phyloP scores from a whole-genome alignment of 2,888 invertebrate genomes.

The Phaedon cochleariae region DNA sequence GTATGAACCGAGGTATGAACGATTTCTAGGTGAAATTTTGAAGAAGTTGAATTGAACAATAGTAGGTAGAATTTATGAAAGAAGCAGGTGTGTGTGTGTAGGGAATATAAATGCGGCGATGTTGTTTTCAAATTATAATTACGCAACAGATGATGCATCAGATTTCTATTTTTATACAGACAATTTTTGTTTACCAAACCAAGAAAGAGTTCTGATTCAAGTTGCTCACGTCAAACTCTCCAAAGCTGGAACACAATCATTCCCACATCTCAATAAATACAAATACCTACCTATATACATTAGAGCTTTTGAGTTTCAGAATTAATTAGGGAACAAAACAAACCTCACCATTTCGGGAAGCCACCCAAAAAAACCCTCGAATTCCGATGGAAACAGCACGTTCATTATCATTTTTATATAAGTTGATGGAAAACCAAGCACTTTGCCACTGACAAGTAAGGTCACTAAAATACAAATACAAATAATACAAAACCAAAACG shows the following conservation, averaged over 20 bases:
- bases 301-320: neutral
- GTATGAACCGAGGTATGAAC: no score
- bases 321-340: neutral
- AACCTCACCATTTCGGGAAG: neutral
- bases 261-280: neutral
- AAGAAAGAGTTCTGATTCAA: neutral
- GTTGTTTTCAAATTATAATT: neutral
- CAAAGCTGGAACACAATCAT: neutral
- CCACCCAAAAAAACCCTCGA: neutral
- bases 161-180: neutral
- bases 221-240: neutral
- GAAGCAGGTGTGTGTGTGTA: neutral
- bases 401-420: neutral
- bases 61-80: no score
- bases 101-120: neutral
- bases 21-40: no score
- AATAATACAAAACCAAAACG: no score
- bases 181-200: neutral
- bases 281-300: no score
- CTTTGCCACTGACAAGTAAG: slow-evolving; percentile 20
- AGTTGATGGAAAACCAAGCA: neutral
- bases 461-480: no score
- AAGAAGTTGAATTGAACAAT: no score
- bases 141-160: neutral
- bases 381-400: neutral